phyloP scores from a whole-genome alignment of 2,113 vertebrate genomes.

The Melospiza georgiana region DNA sequence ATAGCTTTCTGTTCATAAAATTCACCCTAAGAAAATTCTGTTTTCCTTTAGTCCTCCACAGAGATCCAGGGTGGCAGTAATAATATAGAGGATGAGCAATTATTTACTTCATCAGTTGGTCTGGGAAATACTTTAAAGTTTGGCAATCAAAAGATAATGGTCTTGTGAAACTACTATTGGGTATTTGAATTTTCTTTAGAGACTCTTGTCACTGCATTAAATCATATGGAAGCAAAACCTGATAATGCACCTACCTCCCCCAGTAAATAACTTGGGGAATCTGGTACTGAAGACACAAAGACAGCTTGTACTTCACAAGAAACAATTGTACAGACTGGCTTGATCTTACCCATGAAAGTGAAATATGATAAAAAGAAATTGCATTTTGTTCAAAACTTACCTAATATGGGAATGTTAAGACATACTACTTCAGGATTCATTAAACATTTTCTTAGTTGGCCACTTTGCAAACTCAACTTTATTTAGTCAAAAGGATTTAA shows the following conservation, averaged over 20 bases:
- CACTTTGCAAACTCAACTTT: neutral
- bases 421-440: neutral
- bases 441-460: neutral
- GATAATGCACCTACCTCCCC: constrained; percentile 12
- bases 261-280: constrained; percentile 30
- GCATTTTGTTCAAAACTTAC: neutral
- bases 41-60: constrained; percentile 61
- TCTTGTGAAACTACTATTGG: constrained; percentile 47
- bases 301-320: neutral
- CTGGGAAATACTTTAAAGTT: constrained; percentile 66
- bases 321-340: neutral
- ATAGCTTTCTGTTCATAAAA: constrained; percentile 62
- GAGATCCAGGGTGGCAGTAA: constrained; percentile 59
- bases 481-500: neutral
- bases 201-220: constrained; percentile 46
- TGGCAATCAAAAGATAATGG: constrained; percentile 66
- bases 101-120: constrained; percentile 64
- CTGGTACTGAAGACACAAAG: neutral
- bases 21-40: constrained; percentile 60
- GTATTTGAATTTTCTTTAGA: constrained; percentile 61
- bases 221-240: constrained; percentile 54
- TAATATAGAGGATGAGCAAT: constrained; percentile 62
- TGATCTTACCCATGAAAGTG: neutral
- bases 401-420: neutral
- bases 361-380: neutral